phyloP scores from a whole-genome alignment of 2,888 invertebrate genomes.

The Drosophila paramelanica region DNA sequence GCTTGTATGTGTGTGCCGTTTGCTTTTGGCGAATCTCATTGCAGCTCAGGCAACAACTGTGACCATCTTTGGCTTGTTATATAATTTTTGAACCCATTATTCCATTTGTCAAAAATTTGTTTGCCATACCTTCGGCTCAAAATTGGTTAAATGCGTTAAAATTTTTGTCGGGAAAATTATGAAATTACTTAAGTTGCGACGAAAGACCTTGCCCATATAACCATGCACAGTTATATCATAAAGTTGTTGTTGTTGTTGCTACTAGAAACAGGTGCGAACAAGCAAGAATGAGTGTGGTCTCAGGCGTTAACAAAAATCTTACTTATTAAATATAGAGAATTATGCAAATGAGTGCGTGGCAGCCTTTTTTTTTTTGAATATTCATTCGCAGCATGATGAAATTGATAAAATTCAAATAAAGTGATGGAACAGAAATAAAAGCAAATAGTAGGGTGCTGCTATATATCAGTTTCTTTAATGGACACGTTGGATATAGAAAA shows the following conservation, averaged over 20 bases:
- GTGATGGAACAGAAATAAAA: not conserved
- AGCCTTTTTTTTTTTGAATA: not conserved
- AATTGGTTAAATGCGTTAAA: conserved; percentile 66
- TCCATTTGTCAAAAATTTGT: conserved; percentile 66
- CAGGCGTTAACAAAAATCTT: not conserved
- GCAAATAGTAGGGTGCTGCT: not conserved
- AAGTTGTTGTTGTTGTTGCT: conserved; percentile 10
- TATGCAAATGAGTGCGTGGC: conserved; percentile 5
- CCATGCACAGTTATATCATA: conserved; percentile 40
- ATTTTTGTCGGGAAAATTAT: conserved; percentile 53
- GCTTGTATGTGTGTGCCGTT: conserved; percentile 26
- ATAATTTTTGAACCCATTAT: conserved; percentile 70
- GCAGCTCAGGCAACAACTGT: conserved; percentile 65
- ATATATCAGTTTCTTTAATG: not conserved
- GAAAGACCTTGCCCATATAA: conserved; percentile 56
- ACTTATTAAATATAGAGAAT: conserved; percentile 7
- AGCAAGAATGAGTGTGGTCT: conserved; percentile 11
- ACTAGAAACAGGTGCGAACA: conserved; percentile 12
- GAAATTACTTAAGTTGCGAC: conserved; percentile 44
- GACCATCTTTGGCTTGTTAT: conserved; percentile 63
- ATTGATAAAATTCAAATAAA: conserved; percentile 4
- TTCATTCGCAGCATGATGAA: conserved; percentile 5
- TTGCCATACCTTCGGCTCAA: conserved; percentile 44
- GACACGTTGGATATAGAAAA: not conserved
- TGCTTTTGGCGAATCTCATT: conserved; percentile 56